Base-by-base conservation (phyloP, 2,888 invertebrate genomes). In the Drosophila subsilvestris region DNA sequence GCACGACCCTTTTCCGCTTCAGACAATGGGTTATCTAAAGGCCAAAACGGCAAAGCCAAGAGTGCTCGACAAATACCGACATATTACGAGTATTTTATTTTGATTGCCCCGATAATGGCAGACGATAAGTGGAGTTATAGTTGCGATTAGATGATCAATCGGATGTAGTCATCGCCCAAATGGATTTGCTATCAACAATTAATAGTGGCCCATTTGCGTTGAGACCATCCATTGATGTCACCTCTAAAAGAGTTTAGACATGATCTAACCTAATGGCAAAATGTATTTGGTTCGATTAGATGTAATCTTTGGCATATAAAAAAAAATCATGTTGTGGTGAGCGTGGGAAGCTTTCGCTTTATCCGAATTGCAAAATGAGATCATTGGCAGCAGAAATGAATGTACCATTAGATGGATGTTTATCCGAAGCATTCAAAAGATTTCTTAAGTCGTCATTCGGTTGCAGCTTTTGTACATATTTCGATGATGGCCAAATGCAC, bases 151-250 rank as follows among this genome's bases (percentile, higher is more conserved):
- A 45, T 70, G 59, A 32, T 37, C 37, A 37, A 37, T 37, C 6
- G 14, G 6, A 6, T 37, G 37, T 37, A 7, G 37, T 37, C 37
- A 37, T 37, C 37, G 37, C 37, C 37, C 37, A 37, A 37, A 37
- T 37, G 37, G 37, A 14, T 37, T 37, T 6, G 37, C 37, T 2
- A 37, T 37, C 37, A 12, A 6, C 14, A 37, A 37, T 1, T 0
- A 3, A 4, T 3, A 3, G 22, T 22, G 22, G 14, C 4, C 14
- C 14, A 37, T 14, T 25, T 5, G 18, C 7, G 70, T 58, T 62
- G 57, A 76, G 63, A 58, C 74, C 49, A 76, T 76, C 73, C 45
- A 61, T 25, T 42, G 54, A 66, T 70, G 72, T 70, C 70, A 70
- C 54, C 43, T 50, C 32, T 25, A 3, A 56, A 70, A 70, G 32